phyloP scores from a whole-genome alignment of 37 sponge, comb jelly and placozoan species.

The Theonella swinhoei region DNA sequence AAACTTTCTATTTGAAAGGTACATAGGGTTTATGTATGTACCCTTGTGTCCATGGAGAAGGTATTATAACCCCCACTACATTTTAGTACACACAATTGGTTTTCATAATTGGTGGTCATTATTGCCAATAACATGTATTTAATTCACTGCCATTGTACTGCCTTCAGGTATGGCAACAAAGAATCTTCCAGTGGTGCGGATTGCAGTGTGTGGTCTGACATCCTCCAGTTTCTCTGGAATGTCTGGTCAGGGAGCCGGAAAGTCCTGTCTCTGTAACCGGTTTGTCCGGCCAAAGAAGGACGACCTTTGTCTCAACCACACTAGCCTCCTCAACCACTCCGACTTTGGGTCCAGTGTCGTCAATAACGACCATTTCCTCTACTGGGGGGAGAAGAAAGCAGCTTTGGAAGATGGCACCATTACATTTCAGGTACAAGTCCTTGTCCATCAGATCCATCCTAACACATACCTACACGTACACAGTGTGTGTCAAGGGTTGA shows the following conservation, averaged over 20 bases:
- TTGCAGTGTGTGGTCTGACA: conserved; percentile 63
- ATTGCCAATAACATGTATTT: too few relatives aligned
- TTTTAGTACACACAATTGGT: too few relatives aligned
- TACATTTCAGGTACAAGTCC: conserved; percentile 42
- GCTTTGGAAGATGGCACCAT: conserved; percentile 58
- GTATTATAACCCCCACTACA: too few relatives aligned
- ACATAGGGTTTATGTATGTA: too few relatives aligned
- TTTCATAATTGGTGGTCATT: too few relatives aligned
- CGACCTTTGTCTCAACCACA: conserved; percentile 53
- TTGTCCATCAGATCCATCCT: too few relatives aligned
- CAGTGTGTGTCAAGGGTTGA: too few relatives aligned
- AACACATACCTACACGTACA: too few relatives aligned
- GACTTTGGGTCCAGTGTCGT: conserved; percentile 63
- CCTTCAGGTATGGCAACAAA: background rate
- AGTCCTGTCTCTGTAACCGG: conserved; percentile 77
- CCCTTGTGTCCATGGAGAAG: too few relatives aligned
- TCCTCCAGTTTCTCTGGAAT: conserved; percentile 30
- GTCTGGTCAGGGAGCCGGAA: conserved; percentile 73
- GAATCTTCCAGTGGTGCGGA: conserved; percentile 24
- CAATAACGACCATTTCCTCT: conserved; percentile 78
- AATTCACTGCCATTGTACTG: too few relatives aligned
- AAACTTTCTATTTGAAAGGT: too few relatives aligned
- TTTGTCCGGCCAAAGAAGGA: conserved; percentile 65
- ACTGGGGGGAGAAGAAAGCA: conserved; percentile 76
- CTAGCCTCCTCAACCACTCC: conserved; percentile 46